Percentiles rank a stretch among this genome's conserved stretches.
These are phyloP conservation scores for Macroglossus sobrinus DNA, from an alignment of 2,113 vertebrate species.

Conservation along the genomic window DNA sequence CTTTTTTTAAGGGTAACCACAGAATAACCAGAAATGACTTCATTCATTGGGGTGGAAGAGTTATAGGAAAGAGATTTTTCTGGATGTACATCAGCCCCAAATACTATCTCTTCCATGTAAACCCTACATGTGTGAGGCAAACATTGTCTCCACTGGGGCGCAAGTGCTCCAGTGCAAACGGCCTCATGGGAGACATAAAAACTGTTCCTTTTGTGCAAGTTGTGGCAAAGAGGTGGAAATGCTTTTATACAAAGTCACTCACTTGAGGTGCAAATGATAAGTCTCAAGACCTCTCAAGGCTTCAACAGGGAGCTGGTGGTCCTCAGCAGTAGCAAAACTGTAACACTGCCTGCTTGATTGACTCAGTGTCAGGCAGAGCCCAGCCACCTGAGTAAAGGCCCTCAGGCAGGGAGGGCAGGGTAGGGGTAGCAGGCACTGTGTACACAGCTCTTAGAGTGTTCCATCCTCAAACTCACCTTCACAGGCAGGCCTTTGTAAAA, in stretches of 20 bases:
- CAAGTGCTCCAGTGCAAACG: background rate
- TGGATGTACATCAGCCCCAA: background rate
- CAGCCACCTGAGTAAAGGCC: background rate
- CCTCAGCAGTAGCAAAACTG: background rate
- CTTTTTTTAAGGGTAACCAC: background rate
- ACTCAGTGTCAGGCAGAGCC: background rate
- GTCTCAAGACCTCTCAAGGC: background rate
- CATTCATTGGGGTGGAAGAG: background rate
- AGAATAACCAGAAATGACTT: constrained; percentile 8
- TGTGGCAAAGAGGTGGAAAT: background rate
- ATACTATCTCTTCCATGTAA: background rate
- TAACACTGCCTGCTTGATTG: background rate
- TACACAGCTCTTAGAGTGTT: background rate
- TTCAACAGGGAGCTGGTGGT: background rate
- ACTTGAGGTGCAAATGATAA: background rate
- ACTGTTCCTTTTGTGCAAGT: background rate
- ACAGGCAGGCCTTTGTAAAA: too few species aligned
- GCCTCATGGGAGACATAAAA: background rate
- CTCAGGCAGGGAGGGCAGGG: background rate
- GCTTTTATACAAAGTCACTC: background rate
- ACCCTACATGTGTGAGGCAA: background rate
- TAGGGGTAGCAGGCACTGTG: accelerated
- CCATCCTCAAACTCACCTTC: background rate
- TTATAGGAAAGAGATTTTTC: background rate
- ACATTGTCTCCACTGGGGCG: background rate